Evolutionary conservation across 2,888 invertebrate genomes (phyloP).

Genomic region (Furcula furcula): DNA sequence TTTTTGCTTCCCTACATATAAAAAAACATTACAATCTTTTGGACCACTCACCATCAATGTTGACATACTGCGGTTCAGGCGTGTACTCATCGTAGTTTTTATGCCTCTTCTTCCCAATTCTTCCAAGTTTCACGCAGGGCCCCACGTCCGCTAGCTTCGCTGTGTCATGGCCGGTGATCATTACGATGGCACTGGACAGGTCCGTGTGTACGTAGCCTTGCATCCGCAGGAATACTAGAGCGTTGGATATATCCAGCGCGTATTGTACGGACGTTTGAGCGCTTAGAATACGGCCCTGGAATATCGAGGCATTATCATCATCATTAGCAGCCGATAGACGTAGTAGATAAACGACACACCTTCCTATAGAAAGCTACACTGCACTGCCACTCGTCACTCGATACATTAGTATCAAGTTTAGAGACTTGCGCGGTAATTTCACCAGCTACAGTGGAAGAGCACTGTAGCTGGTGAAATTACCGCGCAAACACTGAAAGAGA

Average conservation of each 20-base stretch:
- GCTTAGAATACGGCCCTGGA: conserved; percentile 63
- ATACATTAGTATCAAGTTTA: too few species aligned
- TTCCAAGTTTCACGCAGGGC: conserved; percentile 46
- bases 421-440: too few species aligned
- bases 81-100: conserved; percentile 54
- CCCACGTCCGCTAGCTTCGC: conserved; percentile 72
- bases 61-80: conserved; percentile 70
- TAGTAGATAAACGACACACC: too few species aligned
- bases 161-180: conserved; percentile 62
- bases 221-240: conserved; percentile 70
- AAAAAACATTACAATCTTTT: too few species aligned
- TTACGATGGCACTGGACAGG: conserved; percentile 62
- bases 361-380: too few species aligned
- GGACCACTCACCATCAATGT: conserved; percentile 67
- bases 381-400: too few species aligned
- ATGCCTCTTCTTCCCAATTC: conserved; percentile 17
- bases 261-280: conserved; percentile 67
- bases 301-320: too few species aligned
- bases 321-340: too few species aligned
- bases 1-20: too few species aligned
- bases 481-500: too few species aligned
- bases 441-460: too few species aligned
- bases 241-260: conserved; percentile 67
- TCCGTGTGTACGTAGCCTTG: conserved; percentile 73
- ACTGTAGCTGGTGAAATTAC: too few species aligned